Evolutionary conservation across 2,113 vertebrate species (phyloP), one percentile per base, ranked within the genome.

Genomic region (Dicrurus megarhynchus): DNA sequence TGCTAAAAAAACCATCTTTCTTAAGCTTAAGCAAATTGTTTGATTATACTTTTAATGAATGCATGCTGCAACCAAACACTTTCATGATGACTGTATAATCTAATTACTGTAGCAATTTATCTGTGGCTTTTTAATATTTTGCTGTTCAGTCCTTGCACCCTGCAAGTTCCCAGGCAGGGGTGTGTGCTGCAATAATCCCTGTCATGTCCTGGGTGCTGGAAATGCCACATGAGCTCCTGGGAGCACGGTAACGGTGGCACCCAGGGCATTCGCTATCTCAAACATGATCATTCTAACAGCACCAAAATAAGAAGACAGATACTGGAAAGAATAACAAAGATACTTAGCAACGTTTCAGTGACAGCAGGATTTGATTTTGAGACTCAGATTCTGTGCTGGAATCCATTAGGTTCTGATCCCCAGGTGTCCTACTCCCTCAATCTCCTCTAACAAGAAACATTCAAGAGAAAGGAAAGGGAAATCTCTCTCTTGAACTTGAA

Each of bases 251-350:
- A 28, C 0, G 1, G 32, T 39, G 44, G 18, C 81, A 80, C 33
- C 7, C 0, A 6, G 30, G n/a, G 50, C n/a, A n/a, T 63, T 88
- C 0, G 0, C 16, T 7, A 20, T 68, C 56, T 41, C 11, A 26
- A 68, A 63, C 9, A 5, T 3, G 1, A 18, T 93, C 5, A 1
- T 70, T 84, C 55, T 82, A 80, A 75, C 68, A 86, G 75, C 73
- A 60, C 32, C 68, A 41, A 87, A 94, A 77, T 69, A 70, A 28
- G 82, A 53, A 35, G 59, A 74, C 37, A 55, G 37, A 27, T 79
- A 49, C 6, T 61, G 63, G 59, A 61, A 80, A 90, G 67, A 91
- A 74, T 80, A 63, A 46, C 37, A 92, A 37, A 80, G 64, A 81
- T 59, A 84, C 60, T 49, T 27, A 59, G 73, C 39, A 64, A 41